phyloP scores from a whole-genome alignment of 2,888 invertebrate species.

The Sarcophaga rosellei region DNA sequence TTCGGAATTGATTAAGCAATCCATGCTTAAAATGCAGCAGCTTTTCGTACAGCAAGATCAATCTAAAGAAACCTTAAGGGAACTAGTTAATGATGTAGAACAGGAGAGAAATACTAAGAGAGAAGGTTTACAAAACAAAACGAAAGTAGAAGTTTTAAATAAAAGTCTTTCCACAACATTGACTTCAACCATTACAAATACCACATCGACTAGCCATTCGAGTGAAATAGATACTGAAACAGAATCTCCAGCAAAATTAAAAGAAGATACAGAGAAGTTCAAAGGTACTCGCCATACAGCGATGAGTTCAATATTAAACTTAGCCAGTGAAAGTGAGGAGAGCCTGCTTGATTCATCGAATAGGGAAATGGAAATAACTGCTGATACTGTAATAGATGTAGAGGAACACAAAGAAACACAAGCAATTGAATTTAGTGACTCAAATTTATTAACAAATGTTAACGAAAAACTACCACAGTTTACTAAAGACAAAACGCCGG shows the following conservation, averaged over 20 bases:
- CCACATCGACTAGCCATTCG: slow-evolving; percentile 8
- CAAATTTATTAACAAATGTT: slow-evolving; percentile 9
- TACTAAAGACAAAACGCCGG: neutral
- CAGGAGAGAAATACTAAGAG: neutral
- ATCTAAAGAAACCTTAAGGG: slow-evolving; percentile 36
- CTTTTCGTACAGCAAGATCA: slow-evolving; percentile 69
- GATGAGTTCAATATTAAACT: slow-evolving; percentile 38
- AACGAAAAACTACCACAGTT: neutral
- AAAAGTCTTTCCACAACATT: slow-evolving; percentile 34
- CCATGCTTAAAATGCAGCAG: slow-evolving; percentile 76
- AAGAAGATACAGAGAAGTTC: neutral
- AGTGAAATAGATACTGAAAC: neutral
- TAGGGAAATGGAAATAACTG: slow-evolving; percentile 8
- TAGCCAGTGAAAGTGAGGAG: slow-evolving; percentile 40
- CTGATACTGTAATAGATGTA: neutral
- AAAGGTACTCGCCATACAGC: slow-evolving; percentile 15
- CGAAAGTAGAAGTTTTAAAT: slow-evolving; percentile 2
- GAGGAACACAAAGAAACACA: neutral
- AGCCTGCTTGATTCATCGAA: neutral
- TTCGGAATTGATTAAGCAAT: slow-evolving; percentile 71
- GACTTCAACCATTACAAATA: slow-evolving; percentile 26
- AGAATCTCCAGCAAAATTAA: neutral
- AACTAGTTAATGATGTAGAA: slow-evolving; percentile 34
- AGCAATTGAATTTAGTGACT: slow-evolving; percentile 34
- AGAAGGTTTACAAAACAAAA: neutral